Conservation (phyloP, 2,888 invertebrate species). For the Pinctada fucata region DNA sequence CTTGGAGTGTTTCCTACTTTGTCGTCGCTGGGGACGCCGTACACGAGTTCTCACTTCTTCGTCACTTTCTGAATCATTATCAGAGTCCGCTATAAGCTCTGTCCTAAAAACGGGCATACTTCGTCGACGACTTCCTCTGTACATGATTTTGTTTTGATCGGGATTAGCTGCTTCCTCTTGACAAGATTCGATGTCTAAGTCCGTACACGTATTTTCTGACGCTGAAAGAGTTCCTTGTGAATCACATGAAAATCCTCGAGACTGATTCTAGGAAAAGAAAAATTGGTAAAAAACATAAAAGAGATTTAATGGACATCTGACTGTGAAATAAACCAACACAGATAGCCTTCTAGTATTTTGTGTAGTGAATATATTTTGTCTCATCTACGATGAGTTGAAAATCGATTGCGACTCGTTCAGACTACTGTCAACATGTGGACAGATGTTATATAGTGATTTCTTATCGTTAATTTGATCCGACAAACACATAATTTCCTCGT, state of each 20-base stretch:
- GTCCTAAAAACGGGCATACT: conserved; percentile 37
- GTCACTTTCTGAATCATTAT: conserved; percentile 37
- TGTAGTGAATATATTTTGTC: background rate
- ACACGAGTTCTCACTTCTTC: conserved; percentile 9
- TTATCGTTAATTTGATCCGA: too few species aligned
- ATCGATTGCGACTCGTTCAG: background rate
- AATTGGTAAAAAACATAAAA: too few species aligned
- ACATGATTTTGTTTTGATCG: conserved; percentile 9
- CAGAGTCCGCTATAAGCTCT: conserved; percentile 9
- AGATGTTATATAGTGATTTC: background rate
- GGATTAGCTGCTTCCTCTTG: background rate
- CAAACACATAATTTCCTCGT: too few species aligned
- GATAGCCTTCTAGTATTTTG: background rate
- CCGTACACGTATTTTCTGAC: background rate
- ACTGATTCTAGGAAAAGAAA: background rate
- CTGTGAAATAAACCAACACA: too few species aligned
- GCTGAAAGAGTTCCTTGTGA: background rate
- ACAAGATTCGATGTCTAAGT: background rate
- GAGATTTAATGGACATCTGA: too few species aligned
- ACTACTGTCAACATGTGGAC: background rate
- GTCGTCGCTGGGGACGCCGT: conserved; percentile 15
- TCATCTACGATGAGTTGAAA: background rate
- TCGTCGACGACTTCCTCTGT: conserved; percentile 22
- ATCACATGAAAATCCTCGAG: too few species aligned
- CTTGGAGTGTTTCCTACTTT: conserved; percentile 17